Percentiles rank a stretch among this genome's conserved stretches.
These are phyloP conservation scores for Dendroctonus ponderosae DNA, from an alignment of 1,140 invertebrate genomes.

Conservation along the genomic window DNA sequence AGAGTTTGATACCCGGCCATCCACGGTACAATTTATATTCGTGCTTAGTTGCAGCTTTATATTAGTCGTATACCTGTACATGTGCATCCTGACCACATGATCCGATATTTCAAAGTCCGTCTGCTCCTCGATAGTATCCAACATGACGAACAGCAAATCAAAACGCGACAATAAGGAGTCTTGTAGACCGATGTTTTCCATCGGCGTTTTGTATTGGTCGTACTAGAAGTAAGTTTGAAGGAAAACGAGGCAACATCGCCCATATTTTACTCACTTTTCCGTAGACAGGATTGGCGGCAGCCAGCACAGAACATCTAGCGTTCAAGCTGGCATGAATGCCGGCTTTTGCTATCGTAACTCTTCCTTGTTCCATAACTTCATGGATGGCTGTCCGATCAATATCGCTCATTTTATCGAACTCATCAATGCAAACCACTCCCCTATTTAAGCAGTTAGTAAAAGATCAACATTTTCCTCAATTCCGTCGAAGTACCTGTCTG, in stretches of 20 bases:
- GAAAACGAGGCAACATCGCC: neutral
- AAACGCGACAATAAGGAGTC: constrained; percentile 98
- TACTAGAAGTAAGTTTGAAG: constrained; percentile 65
- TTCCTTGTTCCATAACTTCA: constrained; percentile 94
- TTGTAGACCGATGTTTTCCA: constrained; percentile 99
- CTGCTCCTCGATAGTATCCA: constrained; percentile 90
- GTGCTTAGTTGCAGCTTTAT: too few species aligned
- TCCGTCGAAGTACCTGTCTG: constrained; percentile 66
- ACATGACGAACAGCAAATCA: constrained; percentile 96
- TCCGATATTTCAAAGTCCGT: constrained; percentile 91
- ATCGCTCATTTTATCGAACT: constrained; percentile 99
- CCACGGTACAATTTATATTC: too few species aligned
- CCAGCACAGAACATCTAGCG: constrained; percentile 95
- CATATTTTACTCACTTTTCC: constrained; percentile 67
- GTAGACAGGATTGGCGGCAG: constrained; percentile 99
- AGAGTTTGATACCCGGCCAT: too few species aligned
- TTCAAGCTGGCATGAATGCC: constrained; percentile 98
- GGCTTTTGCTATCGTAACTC: constrained; percentile 98
- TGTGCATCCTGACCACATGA: constrained; percentile 96
- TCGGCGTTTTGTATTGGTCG: constrained; percentile 97
- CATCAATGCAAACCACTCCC: constrained; percentile 98
- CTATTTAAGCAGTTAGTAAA: constrained; percentile 5
- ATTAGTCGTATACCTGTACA: constrained; percentile 66
- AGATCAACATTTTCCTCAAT: too few species aligned
- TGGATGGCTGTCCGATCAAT: constrained; percentile 98